Percentiles rank a stretch among this genome's conserved stretches.
These are phyloP conservation scores for Drosophila elegans DNA, from an alignment of 1,140 invertebrate species.

Conservation along the genomic window DNA sequence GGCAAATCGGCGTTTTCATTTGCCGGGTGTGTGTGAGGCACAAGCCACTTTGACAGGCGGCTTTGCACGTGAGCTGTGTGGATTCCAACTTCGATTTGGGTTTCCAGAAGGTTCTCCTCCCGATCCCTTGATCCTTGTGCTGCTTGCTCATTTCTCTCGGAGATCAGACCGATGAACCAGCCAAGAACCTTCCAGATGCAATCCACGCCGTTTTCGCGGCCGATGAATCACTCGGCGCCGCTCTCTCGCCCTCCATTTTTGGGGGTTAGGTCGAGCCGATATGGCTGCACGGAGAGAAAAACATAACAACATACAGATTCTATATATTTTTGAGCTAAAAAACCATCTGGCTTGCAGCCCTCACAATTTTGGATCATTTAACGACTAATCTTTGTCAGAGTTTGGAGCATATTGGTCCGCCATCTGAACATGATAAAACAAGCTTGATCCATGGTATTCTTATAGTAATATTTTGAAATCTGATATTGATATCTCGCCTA, in stretches of 20 bases:
- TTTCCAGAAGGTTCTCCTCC: conserved; percentile 41
- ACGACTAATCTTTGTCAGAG: neutral
- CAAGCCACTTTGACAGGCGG: conserved; percentile 46
- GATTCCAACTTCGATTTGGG: neutral
- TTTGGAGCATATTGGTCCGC: neutral
- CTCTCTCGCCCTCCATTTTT: conserved; percentile 31
- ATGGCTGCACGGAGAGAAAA: conserved; percentile 26
- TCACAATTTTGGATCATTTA: neutral
- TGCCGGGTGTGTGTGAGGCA: conserved; percentile 73
- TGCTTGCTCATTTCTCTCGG: neutral
- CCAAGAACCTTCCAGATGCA: conserved; percentile 43
- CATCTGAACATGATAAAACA: neutral
- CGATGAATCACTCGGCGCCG: conserved; percentile 43
- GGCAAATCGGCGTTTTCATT: conserved; percentile 56
- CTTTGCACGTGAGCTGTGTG: conserved; percentile 52
- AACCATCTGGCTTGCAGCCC: neutral
- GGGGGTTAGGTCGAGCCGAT: conserved; percentile 49
- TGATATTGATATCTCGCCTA: neutral
- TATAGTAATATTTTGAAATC: neutral
- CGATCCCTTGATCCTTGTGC: neutral
- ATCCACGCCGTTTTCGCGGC: conserved; percentile 27
- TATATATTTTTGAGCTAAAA: neutral
- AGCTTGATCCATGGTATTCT: neutral
- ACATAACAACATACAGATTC: conserved; percentile 17
- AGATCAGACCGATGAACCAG: neutral